Evolutionary conservation across 2,797 vertebrate genomes (phyloP).

Genomic region (Channallabes apus): DNA sequence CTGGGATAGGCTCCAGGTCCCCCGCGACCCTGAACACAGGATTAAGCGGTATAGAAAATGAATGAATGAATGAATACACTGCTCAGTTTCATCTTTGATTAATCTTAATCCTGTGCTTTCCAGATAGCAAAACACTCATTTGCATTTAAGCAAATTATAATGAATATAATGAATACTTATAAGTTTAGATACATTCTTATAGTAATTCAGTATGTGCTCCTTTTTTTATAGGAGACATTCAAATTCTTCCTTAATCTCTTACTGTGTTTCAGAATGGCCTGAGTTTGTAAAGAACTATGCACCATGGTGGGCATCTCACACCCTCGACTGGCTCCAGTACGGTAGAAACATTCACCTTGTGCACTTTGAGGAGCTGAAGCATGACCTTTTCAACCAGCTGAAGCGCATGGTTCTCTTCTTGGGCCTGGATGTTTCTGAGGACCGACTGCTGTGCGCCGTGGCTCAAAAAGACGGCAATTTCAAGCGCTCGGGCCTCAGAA

Average conservation of each 20-base stretch:
- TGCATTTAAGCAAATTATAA: not conserved
- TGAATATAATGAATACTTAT: not conserved
- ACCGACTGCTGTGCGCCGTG: constrained; percentile 94
- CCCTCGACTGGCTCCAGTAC: constrained; percentile 90
- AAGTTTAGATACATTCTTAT: not conserved
- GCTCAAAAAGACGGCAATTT: constrained; percentile 97
- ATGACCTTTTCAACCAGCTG: constrained; percentile 85
- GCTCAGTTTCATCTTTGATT: not conserved
- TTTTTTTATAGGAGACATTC: not conserved
- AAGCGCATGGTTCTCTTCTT: constrained; percentile 88
- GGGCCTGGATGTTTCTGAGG: constrained; percentile 80
- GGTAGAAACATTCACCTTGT: constrained; percentile 90
- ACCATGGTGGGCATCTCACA: constrained; percentile 97
- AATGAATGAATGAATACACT: too few species aligned
- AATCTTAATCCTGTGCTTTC: not conserved
- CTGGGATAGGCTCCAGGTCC: too few species aligned
- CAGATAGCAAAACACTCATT: not conserved
- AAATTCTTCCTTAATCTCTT: constrained; percentile 8
- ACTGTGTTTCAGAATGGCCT: constrained; percentile 86
- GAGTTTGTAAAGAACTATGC: constrained; percentile 95
- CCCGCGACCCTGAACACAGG: too few species aligned
- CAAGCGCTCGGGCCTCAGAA: constrained; percentile 90
- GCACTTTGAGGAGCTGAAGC: constrained; percentile 91
- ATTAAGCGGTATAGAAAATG: too few species aligned
- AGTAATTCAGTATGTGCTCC: not conserved